Evolutionary conservation across 2,888 invertebrate genomes (phyloP), one percentile per base, ranked within the genome.

Genomic region (Carcina quercana): DNA sequence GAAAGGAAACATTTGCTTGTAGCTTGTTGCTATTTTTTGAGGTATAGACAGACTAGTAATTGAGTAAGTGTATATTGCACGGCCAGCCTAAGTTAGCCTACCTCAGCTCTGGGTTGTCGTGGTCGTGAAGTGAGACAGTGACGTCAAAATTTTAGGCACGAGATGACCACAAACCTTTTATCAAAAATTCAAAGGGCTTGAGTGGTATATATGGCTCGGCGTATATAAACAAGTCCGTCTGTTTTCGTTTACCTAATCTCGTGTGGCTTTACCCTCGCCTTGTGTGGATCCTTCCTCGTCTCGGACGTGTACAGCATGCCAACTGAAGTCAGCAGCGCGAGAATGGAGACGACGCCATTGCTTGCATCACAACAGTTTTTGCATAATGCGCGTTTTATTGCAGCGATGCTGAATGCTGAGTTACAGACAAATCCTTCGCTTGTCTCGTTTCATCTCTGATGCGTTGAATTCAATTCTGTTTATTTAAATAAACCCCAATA

Each of bases 311-410:
- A 65, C 60, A 52, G 65, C 58, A 60, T 56, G 49, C 43, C 40
- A 20, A 20, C 20, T 20, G 20, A 10, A 20, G 20, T 24, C 24
- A 12, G 2, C 5, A 24, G 24, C 10, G 12, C 24, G 22, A n/a
- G 20, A 8, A 11, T 22, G 24, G 48, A 60, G 51, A 67, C 70
- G 72, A 70, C 50, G 65, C 54, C 55, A 47, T 45, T 40, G 43
- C 57, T 74, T 69, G 68, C 66, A 65, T 64, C 69, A 71, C 50
- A 47, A 45, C 57, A 48, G 56, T 64, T 60, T 68, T 71, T 72
- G 67, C 74, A 72, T 73, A 72, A 75, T 63, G 59, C 59, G 40
- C 38, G 53, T 53, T 64, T 63, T 62, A 69, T 68, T 69, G 66
- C 69, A 59, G 56, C 52, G 47, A 47, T 50, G 49, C 52, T 68